phyloP scores from a whole-genome alignment of 2,113 vertebrate genomes.

The Lichenostomus cassidix region DNA sequence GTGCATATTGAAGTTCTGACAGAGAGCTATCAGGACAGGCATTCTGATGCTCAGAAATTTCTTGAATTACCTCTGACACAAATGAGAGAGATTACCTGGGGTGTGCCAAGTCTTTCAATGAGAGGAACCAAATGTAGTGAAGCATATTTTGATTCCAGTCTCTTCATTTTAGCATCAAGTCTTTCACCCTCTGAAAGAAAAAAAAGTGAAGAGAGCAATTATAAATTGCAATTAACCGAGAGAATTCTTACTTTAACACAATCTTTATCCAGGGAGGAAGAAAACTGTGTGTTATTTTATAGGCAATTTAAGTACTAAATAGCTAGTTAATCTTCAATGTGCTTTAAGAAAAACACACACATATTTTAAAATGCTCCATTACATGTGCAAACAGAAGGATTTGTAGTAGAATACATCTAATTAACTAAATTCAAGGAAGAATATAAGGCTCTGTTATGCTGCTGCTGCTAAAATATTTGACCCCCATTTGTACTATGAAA shows the following conservation, averaged over 20 bases:
- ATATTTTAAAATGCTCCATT: not conserved
- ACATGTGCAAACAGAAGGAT: not conserved
- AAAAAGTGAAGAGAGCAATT: not conserved
- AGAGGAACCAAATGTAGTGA: slow-evolving; percentile 86
- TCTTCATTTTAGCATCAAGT: slow-evolving; percentile 90
- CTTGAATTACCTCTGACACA: not conserved
- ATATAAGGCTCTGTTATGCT: not conserved
- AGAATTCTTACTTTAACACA: not conserved
- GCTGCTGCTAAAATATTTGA: not conserved
- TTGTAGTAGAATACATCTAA: not conserved
- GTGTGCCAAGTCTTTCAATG: slow-evolving; percentile 87
- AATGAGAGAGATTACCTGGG: slow-evolving; percentile 75
- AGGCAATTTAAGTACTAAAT: not conserved
- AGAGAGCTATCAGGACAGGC: not conserved
- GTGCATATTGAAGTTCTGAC: not conserved
- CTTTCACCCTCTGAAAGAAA: slow-evolving; percentile 83
- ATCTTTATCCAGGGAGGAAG: not conserved
- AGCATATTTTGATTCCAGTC: slow-evolving; percentile 86
- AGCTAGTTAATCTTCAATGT: not conserved
- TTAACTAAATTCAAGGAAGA: not conserved
- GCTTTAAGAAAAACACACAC: not conserved
- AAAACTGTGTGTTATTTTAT: not conserved
- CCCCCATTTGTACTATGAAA: not conserved
- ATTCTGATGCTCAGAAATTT: not conserved
- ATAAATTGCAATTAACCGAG: not conserved